Evolutionary conservation across 2,113 vertebrate species (phyloP), one percentile per base, ranked within the genome.

Genomic region (Gadus macrocephalus): DNA sequence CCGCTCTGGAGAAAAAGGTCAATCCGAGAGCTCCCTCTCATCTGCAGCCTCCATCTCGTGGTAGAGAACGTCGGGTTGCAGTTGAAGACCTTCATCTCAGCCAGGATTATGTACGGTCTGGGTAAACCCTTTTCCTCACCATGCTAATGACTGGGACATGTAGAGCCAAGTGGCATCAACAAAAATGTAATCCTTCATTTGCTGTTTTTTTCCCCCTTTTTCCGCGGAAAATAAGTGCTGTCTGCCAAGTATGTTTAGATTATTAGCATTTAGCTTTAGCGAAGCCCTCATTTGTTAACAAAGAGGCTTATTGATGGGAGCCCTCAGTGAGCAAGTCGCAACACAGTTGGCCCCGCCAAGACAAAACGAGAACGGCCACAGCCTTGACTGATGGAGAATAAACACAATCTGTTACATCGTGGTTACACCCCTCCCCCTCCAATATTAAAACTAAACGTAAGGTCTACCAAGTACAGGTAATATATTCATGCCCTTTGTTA

Each of bases 71-170:
- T 84, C 83, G 72, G 66, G 62, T 63, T 81, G 81, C 73, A 70
- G 74, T 84, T 31, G 53, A 53, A 73, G 81, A 73, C 75, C 66
- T 74, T 75, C 76, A 58, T 83, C 74, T 81, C 75, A 80, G 68
- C 72, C 56, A 66, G 81, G 83, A 85, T 89, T 88, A 84, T 76
- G 19, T 72, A 78, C 80, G 80, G 74, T 89, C 67, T 75, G 56
- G 68, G 66, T 88, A 89, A 90, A 86, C 75, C 74, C 17, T 83
- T 88, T 83, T 83, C 72, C 73, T 83, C 80, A 69, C 80, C 35
- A 27, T 28, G 67, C 78, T 87, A 88, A 89, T 86, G 80, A 88
- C 63, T 68, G 72, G 78, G 70, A 67, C 62, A 62, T 75, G 74
- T 28, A 64, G 69, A 86, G 82, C 78, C 84, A 81, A 79, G 70